Percentiles rank a stretch among this genome's conserved stretches.
These are phyloP conservation scores for Leucoraja erinaceus DNA, from an alignment of 2,113 vertebrate genomes.

Conservation along the genomic window DNA sequence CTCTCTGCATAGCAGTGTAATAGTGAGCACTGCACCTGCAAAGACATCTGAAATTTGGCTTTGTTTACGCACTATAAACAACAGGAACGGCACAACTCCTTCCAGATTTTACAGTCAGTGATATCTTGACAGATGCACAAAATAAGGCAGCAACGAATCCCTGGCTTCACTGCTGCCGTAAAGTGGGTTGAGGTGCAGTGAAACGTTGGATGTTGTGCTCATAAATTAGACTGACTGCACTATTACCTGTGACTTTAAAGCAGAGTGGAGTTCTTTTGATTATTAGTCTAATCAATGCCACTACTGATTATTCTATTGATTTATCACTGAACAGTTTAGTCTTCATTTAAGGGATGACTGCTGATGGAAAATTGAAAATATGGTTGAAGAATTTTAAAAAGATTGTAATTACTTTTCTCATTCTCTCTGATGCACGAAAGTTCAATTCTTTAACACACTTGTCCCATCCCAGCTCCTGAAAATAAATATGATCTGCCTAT, in stretches of 20 bases:
- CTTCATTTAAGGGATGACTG: constrained; percentile 35
- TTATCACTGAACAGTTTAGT: constrained; percentile 34
- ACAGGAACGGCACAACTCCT: neutral
- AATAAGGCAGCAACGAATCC: neutral
- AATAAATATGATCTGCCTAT: neutral
- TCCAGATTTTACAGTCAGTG: neutral
- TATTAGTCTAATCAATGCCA: constrained; percentile 34
- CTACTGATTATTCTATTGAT: constrained; percentile 33
- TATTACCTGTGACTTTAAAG: neutral
- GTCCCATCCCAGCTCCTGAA: neutral
- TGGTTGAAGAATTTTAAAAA: constrained; percentile 23
- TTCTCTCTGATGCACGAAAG: neutral
- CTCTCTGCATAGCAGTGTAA: neutral
- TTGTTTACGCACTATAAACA: neutral
- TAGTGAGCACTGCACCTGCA: neutral
- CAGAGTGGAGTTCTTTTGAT: constrained; percentile 15
- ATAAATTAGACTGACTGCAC: constrained; percentile 1
- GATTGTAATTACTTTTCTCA: constrained; percentile 15
- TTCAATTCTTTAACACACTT: neutral
- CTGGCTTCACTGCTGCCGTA: neutral
- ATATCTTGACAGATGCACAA: neutral
- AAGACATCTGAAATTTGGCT: neutral
- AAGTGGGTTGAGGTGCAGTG: neutral
- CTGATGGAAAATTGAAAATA: constrained; percentile 17
- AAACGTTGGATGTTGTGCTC: neutral